Evolutionary conservation across 2,113 vertebrate species (phyloP).

Genomic region (Periophthalmodon schlosseri): DNA sequence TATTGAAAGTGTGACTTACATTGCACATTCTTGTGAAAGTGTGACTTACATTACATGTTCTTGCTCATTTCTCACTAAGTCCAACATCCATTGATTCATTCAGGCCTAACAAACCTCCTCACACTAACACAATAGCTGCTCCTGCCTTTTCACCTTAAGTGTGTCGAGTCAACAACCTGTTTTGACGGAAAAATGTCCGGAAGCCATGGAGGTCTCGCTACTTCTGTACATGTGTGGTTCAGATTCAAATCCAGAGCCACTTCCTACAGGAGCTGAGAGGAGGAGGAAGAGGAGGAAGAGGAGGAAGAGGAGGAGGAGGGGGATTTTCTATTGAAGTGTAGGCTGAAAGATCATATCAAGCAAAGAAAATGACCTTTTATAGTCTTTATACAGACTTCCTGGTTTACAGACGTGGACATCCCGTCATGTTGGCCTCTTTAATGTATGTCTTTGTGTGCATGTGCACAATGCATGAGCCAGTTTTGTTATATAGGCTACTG

Average conservation of each 20-base stretch:
- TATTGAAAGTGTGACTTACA: not conserved
- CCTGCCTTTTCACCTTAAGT: not conserved
- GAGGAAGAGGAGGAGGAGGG: not conserved
- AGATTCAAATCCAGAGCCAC: constrained; percentile 32
- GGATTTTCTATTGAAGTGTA: not conserved
- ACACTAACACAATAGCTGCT: constrained; percentile 32
- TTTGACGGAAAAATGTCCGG: constrained; percentile 38
- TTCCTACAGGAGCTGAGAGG: constrained; percentile 28
- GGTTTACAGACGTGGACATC: constrained; percentile 13
- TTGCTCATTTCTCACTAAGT: not conserved
- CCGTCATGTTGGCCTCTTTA: constrained; percentile 18
- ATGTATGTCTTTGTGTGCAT: constrained; percentile 13
- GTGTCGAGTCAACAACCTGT: constrained; percentile 58
- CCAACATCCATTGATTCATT: not conserved
- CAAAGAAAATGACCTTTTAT: not conserved
- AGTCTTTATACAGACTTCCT: constrained; percentile 1
- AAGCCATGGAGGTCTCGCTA: constrained; percentile 27
- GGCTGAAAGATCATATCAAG: not conserved
- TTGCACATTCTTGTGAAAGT: no score
- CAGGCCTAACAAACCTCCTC: not conserved
- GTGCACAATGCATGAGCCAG: not conserved
- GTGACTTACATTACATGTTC: not conserved
- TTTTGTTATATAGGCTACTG: not conserved
- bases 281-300: not conserved
- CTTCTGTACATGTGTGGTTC: constrained; percentile 49